A percentile compares a stretch with the other conserved stretches of the same genome.
Evolutionary conservation across 2,113 vertebrate genomes (phyloP).

Genomic region (Passer domesticus): DNA sequence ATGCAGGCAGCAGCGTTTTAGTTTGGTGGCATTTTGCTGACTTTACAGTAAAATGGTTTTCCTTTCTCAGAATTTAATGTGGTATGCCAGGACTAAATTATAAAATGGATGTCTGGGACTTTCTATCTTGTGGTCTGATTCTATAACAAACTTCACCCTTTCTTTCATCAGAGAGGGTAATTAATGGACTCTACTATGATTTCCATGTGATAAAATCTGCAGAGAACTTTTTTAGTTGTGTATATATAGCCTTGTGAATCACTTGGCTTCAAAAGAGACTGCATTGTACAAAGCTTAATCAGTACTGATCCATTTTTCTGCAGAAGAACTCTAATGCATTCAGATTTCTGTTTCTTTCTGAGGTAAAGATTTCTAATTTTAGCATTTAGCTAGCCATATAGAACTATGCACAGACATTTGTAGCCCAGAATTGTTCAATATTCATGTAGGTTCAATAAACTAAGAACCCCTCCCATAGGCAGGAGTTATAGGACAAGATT

Average conservation of each 20-base stretch:
- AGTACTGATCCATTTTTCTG: background rate
- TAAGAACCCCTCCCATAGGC: background rate
- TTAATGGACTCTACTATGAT: conserved; percentile 76
- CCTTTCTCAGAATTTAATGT: conserved; percentile 76
- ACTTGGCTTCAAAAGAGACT: background rate
- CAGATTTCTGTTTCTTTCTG: background rate
- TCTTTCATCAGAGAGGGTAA: conserved; percentile 75
- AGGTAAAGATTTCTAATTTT: background rate
- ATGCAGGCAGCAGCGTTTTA: conserved; percentile 54
- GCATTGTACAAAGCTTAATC: background rate
- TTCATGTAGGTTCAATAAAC: background rate
- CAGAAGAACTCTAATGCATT: background rate
- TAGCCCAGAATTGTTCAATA: background rate
- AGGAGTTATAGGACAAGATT: background rate
- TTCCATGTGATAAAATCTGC: conserved; percentile 63
- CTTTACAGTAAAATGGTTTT: conserved; percentile 74
- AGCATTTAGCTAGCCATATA: background rate
- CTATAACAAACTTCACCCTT: conserved; percentile 72
- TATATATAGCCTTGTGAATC: conserved; percentile 19
- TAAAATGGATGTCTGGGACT: conserved; percentile 73
- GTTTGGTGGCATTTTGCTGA: conserved; percentile 76
- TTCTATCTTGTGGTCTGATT: conserved; percentile 76
- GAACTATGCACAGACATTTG: background rate
- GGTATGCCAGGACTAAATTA: conserved; percentile 79
- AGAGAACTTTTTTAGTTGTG: conserved; percentile 49